Conservation (phyloP, 2,797 vertebrate species). For the Columba guinea region DNA sequence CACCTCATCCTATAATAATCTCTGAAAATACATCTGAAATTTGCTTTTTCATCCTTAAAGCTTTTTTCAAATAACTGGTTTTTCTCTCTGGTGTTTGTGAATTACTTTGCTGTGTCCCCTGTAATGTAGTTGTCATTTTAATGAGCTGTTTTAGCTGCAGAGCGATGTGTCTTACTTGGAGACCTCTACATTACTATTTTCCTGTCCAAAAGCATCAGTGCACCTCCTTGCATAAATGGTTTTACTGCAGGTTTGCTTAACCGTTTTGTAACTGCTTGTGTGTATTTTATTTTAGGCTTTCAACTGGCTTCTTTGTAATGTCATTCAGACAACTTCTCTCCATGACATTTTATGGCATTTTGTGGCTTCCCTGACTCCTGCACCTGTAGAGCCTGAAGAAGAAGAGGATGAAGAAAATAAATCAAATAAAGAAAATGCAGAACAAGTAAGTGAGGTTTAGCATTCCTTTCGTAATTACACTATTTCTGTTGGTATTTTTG, state of each 20-base stretch:
- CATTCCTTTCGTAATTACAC: background rate
- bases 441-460: conserved; percentile 82
- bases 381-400: conserved; percentile 93
- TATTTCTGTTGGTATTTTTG: background rate
- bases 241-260: background rate
- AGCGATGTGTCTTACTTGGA: background rate
- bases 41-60: background rate
- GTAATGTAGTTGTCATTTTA: background rate
- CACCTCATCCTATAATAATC: background rate
- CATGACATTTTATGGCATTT: conserved; percentile 99
- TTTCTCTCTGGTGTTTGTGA: background rate
- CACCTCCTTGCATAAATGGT: background rate
- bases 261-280: background rate
- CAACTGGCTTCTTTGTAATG: conserved; percentile 99
- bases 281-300: conserved; percentile 84
- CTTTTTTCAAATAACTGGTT: background rate
- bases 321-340: conserved; percentile 97
- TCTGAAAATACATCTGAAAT: background rate
- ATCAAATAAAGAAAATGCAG: conserved; percentile 92
- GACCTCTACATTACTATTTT: background rate
- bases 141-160: background rate
- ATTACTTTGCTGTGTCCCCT: background rate
- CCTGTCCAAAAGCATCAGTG: background rate
- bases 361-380: conserved; percentile 96
- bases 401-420: conserved; percentile 98